phyloP scores from a whole-genome alignment of 1,140 invertebrate species.

The Argopecten irradians region DNA sequence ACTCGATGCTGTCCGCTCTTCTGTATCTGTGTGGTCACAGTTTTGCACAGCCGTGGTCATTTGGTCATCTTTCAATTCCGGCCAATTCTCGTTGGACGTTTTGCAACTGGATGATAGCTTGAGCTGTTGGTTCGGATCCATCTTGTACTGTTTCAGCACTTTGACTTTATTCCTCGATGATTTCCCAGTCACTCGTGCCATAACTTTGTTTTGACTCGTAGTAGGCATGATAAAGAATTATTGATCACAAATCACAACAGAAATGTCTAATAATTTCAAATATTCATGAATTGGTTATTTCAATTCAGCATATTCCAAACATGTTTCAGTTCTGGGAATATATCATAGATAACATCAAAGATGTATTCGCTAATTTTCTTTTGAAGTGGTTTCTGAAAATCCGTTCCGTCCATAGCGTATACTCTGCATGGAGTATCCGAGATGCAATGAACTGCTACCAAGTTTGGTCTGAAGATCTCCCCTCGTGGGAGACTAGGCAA shows the following conservation, averaged over 20 bases:
- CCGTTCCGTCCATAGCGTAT: neutral
- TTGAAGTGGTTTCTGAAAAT: neutral
- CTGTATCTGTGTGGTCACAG: neutral
- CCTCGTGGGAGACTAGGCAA: neutral
- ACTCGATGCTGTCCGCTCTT: neutral
- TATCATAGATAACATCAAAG: neutral
- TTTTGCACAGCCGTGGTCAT: slow-evolving; percentile 1
- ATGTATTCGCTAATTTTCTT: neutral
- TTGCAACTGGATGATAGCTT: neutral
- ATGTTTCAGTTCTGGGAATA: neutral
- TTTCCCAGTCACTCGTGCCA: neutral
- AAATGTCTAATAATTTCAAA: neutral
- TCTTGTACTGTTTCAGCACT: slow-evolving; percentile 6
- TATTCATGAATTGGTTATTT: neutral
- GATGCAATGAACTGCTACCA: neutral
- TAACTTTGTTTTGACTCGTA: slow-evolving; percentile 3
- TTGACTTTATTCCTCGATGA: neutral
- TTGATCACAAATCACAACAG: neutral
- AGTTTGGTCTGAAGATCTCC: neutral
- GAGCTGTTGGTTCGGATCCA: neutral
- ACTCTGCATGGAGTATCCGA: neutral
- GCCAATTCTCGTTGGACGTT: neutral
- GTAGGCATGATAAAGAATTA: neutral
- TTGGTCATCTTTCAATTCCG: neutral
- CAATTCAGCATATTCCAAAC: neutral